These are phyloP conservation scores for Brachionus rubens DNA, from an alignment of 1,140 invertebrate genomes.

Conservation along the genomic window DNA sequence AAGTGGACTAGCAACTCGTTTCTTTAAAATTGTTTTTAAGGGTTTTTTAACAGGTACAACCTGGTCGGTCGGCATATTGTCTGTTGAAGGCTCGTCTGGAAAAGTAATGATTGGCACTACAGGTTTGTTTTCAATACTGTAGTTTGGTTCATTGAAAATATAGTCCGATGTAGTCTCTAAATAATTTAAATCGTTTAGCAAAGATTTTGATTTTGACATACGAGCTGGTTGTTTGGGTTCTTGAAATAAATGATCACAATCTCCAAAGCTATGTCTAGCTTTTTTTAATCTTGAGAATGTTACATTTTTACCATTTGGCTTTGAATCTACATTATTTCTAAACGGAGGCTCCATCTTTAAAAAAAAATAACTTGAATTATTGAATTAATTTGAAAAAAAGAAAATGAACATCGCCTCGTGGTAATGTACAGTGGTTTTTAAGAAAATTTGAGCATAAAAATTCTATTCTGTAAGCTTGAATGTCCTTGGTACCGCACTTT, in stretches of 20 bases:
- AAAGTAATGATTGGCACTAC: neutral
- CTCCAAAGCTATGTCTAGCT: neutral
- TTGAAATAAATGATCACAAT: neutral
- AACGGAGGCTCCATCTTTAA: too few species aligned
- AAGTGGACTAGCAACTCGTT: neutral
- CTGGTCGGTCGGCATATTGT: neutral
- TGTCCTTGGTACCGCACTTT: too few species aligned
- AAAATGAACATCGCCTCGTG: too few species aligned
- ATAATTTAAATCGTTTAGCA: neutral
- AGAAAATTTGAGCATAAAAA: too few species aligned
- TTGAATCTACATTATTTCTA: too few species aligned
- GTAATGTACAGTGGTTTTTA: too few species aligned
- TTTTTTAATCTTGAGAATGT: neutral
- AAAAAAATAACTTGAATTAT: too few species aligned
- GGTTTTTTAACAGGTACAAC: neutral
- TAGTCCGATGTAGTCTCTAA: neutral
- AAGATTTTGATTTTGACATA: neutral
- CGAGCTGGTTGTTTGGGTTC: neutral
- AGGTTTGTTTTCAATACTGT: neutral
- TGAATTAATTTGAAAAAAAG: too few species aligned
- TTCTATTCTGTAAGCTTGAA: too few species aligned
- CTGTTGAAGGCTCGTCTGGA: neutral
- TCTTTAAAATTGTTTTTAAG: conserved; percentile 23
- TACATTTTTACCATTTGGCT: neutral
- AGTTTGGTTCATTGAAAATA: neutral